A percentile compares a stretch with the other conserved stretches of the same genome.
Conservation (phyloP, 2,888 invertebrate genomes). For the Microchrysa polita region DNA sequence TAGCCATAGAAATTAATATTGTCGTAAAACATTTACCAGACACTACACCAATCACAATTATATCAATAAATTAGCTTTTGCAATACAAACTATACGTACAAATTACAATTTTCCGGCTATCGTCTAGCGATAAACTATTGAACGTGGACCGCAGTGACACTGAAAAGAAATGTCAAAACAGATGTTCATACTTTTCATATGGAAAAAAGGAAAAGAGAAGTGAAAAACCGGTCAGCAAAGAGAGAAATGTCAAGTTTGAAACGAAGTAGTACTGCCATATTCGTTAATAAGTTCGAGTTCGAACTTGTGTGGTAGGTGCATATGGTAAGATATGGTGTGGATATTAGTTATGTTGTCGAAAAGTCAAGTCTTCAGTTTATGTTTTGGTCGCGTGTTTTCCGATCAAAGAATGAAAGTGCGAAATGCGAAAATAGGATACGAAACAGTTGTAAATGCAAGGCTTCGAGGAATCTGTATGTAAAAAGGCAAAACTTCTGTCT, state of each 20-base stretch:
- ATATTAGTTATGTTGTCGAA: no score
- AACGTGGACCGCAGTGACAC: conserved; percentile 46
- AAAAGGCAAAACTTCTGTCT: no score
- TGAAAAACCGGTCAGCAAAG: not conserved
- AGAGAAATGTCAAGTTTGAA: not conserved
- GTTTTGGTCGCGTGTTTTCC: no score
- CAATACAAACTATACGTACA: conserved; percentile 6
- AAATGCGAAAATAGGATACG: no score
- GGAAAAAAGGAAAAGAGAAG: not conserved
- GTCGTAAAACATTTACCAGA: no score
- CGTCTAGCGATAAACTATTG: conserved; percentile 26
- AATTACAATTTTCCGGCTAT: conserved; percentile 3
- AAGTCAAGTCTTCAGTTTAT: no score
- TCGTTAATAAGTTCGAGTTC: not conserved
- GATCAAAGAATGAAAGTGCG: no score
- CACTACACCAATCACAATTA: not conserved
- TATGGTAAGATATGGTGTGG: no score
- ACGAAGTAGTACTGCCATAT: not conserved
- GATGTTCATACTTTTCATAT: conserved; percentile 12
- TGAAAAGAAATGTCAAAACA: conserved; percentile 46
- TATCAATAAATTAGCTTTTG: not conserved
- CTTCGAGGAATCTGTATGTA: no score
- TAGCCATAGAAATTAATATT: no score
- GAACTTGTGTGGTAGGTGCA: not conserved
- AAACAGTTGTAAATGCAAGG: no score